Base-by-base conservation (phyloP, 2,888 invertebrate species). In the Agrochola lota region DNA sequence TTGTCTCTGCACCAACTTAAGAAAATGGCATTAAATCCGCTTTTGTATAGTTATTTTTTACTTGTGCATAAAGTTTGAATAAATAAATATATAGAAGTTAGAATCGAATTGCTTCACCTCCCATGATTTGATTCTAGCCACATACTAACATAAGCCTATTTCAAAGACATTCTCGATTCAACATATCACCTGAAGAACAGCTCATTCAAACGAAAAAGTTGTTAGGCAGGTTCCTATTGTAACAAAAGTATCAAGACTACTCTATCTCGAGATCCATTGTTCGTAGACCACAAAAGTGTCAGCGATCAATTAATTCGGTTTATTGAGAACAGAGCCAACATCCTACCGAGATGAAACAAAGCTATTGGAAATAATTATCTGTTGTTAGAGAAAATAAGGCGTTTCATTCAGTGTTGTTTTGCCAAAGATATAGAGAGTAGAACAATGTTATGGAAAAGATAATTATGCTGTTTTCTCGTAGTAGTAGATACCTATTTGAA, bases 291-390 rank as follows among this genome's bases (percentile, higher is more conserved):
- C 91, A 91, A 91, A 88, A 88, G 90, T 88, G 89, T 85, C 85
- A 85, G 87, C 84, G 89, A 90, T 89, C 91, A 92, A 92, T 91
- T 91, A 92, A 91, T 91, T 91, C 89, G 85, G 90, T 90, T 90
- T 90, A 92, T 90, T 90, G 90, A 91, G 90, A 77, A 88, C 90
- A 85, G 80, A 84, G 74, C 78, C 87, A 87, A 89, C 88, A 89
- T 77, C 73, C 74, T 71, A 71, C 69, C 74, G 87, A 76, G 86
- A 87, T 84, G 83, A 88, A 83, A 89, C 88, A 90, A 89, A 84
- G 87, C 87, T 80, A 85, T 85, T 87, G 87, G 87, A 90, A 89
- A 88, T 88, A 85, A 88, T 88, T 86, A 89, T 83, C 71, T 83
- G 80, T 83, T 85, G 74, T 77, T 11, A 78, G 11, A 83, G 78